A percentile compares a stretch with the other conserved stretches of the same genome.
Evolutionary conservation across 1,140 invertebrate genomes (phyloP).

Genomic region (Cydia strobilella): DNA sequence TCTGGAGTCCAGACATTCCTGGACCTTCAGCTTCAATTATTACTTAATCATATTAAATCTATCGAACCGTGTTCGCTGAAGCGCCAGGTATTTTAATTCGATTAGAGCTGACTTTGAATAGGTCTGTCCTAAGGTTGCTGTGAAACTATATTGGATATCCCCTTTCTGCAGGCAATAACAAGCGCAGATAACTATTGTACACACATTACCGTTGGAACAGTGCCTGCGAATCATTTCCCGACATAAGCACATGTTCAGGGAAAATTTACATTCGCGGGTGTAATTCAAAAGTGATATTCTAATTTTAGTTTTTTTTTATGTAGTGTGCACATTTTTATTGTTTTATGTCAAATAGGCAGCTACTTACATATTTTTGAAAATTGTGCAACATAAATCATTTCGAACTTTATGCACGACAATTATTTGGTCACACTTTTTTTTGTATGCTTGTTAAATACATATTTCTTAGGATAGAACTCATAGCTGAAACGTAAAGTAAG

Average conservation of each 20-base stretch:
- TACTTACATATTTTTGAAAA: no score
- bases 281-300: no score
- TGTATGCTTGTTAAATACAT: no score
- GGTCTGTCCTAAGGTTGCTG: neutral
- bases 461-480: no score
- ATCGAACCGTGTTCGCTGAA: neutral
- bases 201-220: conserved; percentile 31
- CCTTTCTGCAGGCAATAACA: conserved; percentile 16
- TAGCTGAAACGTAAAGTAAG: no score
- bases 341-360: no score
- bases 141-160: neutral
- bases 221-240: conserved; percentile 36
- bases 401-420: no score
- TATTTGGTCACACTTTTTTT: no score
- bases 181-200: conserved; percentile 35
- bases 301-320: no score
- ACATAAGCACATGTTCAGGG: conserved; percentile 26
- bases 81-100: neutral
- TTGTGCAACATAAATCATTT: no score
- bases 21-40: neutral
- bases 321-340: no score
- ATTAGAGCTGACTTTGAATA: neutral
- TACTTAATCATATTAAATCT: conserved; percentile 11
- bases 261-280: neutral
- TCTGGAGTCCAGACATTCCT: conserved; percentile 3